Percentiles rank a stretch among this genome's conserved stretches.
Evolutionary conservation across 2,113 vertebrate genomes (phyloP).

Genomic region (Prunella himalayana): DNA sequence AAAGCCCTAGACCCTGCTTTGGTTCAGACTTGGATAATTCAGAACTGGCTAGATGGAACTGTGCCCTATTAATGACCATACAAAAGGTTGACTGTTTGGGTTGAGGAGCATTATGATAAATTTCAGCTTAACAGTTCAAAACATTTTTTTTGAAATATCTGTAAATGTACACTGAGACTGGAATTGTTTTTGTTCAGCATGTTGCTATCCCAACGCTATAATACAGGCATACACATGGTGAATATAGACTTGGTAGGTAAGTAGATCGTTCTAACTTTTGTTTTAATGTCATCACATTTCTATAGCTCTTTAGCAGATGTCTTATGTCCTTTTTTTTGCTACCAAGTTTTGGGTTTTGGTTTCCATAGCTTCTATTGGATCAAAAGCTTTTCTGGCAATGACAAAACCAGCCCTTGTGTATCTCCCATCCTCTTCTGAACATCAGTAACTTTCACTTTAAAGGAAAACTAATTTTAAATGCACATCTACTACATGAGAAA

Average conservation of each 20-base stretch:
- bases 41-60: neutral
- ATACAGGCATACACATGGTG: neutral
- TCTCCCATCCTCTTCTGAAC: constrained; percentile 14
- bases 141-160: neutral
- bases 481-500: neutral
- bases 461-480: constrained; percentile 13
- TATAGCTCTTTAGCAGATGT: constrained; percentile 56
- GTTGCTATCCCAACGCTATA: constrained; percentile 36
- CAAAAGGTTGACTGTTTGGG: neutral
- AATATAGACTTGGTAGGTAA: neutral
- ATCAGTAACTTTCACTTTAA: neutral
- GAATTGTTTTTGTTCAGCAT: neutral
- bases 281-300: constrained; percentile 37
- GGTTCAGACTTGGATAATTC: neutral
- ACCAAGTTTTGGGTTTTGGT: constrained; percentile 29
- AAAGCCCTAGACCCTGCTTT: neutral
- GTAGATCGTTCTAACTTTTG: constrained; percentile 9
- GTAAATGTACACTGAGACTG: neutral
- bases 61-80: neutral
- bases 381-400: constrained; percentile 45
- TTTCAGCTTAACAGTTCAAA: constrained; percentile 17
- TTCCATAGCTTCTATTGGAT: constrained; percentile 46
- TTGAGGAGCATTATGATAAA: neutral
- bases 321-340: neutral
- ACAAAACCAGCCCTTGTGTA: constrained; percentile 26